Conservation (phyloP, 2,888 invertebrate species). For the Heliothis peltigera region DNA sequence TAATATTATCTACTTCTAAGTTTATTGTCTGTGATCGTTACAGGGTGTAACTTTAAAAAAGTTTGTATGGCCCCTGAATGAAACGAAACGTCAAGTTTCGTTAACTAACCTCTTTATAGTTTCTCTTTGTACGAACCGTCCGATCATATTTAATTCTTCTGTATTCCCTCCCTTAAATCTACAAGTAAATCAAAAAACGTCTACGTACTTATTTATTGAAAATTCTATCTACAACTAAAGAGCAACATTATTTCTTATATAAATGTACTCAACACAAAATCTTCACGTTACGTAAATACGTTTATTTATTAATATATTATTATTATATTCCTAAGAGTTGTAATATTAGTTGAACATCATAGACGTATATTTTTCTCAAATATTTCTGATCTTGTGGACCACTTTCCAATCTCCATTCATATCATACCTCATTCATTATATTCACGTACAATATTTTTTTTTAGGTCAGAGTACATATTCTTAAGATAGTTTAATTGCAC, state of each 20-base stretch:
- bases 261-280: not conserved
- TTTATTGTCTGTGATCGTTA: conserved; percentile 54
- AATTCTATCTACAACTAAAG: conserved; percentile 4
- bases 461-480: conserved; percentile 20
- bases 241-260: not conserved
- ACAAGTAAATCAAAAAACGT: not conserved
- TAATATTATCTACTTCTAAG: conserved; percentile 36
- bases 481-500: conserved; percentile 27
- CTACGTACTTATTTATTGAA: conserved; percentile 18
- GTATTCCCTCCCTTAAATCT: conserved; percentile 29
- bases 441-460: conserved; percentile 39
- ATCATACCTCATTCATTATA: conserved; percentile 44
- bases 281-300: not conserved
- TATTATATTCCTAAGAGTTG: conserved; percentile 1
- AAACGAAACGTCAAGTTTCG: not conserved
- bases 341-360: conserved; percentile 15
- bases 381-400: conserved; percentile 41
- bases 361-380: conserved; percentile 5
- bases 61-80: conserved; percentile 12
- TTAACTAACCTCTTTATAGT: conserved; percentile 5
- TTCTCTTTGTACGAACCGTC: conserved; percentile 41
- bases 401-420: conserved; percentile 34
- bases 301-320: not conserved
- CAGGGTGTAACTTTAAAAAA: conserved; percentile 44
- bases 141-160: conserved; percentile 20